phyloP scores from a whole-genome alignment of 2,888 invertebrate species.

The Andrena hattorfiana region DNA sequence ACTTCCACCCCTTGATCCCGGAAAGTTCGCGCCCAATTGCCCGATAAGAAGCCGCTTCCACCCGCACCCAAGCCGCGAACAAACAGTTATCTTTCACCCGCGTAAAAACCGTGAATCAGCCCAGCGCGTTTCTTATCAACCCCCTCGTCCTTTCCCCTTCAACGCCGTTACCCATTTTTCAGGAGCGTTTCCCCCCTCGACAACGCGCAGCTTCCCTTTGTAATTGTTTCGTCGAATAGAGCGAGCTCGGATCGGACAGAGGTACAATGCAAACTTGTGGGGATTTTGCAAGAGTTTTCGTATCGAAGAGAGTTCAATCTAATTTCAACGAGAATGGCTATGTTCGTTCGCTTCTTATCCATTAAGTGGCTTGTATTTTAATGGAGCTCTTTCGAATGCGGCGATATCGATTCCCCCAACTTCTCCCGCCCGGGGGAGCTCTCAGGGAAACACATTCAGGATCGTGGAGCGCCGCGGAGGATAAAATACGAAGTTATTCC shows the following conservation, averaged over 20 bases:
- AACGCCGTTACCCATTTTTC: background rate
- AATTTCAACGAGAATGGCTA: slow-evolving; percentile 4
- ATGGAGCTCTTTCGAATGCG: slow-evolving; percentile 23
- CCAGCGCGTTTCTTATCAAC: slow-evolving; percentile 45
- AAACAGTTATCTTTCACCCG: slow-evolving; percentile 56
- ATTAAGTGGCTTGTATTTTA: slow-evolving; percentile 41
- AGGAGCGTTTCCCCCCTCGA: too few species aligned
- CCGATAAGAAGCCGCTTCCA: slow-evolving; percentile 65
- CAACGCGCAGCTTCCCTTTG: background rate
- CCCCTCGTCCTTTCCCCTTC: background rate
- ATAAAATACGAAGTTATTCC: slow-evolving; percentile 48
- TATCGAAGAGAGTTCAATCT: background rate
- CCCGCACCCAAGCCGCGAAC: slow-evolving; percentile 37
- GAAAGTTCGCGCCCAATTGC: slow-evolving; percentile 67
- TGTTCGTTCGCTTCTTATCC: slow-evolving; percentile 24
- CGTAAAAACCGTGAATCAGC: slow-evolving; percentile 56
- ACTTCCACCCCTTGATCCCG: slow-evolving; percentile 62
- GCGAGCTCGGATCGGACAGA: background rate
- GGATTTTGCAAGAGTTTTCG: background rate
- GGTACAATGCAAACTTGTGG: background rate
- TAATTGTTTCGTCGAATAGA: background rate
- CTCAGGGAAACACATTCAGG: slow-evolving; percentile 55
- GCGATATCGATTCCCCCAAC: slow-evolving; percentile 58
- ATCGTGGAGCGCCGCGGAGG: slow-evolving; percentile 41
- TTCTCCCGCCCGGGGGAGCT: slow-evolving; percentile 42